Percentiles rank a stretch among this genome's conserved stretches.
phyloP scores from a whole-genome alignment of 2,797 vertebrate genomes.

The Micropoecilia bifurca region DNA sequence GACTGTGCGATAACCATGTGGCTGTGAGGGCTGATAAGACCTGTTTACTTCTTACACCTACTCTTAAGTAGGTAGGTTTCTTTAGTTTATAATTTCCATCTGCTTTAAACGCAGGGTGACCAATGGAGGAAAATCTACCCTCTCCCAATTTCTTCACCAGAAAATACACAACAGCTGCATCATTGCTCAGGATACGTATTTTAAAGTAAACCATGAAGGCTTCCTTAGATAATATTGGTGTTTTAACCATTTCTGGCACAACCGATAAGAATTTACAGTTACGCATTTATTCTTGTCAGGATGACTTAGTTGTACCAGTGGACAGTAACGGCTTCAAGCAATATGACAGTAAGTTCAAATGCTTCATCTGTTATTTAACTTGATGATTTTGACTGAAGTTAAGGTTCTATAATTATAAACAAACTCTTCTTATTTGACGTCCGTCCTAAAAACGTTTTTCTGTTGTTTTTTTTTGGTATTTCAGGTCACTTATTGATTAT shows the following conservation, averaged over 20 bases:
- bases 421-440: neutral
- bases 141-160: slow-evolving; percentile 84
- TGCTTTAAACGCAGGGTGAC: slow-evolving; percentile 82
- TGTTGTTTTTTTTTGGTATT: neutral
- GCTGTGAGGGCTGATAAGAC: slow-evolving; percentile 36
- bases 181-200: slow-evolving; percentile 91
- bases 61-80: neutral
- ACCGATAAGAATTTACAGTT: neutral
- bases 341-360: slow-evolving; percentile 87
- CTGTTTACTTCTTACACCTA: slow-evolving; percentile 10
- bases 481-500: neutral
- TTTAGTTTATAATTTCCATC: neutral
- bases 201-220: slow-evolving; percentile 85
- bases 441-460: neutral
- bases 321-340: slow-evolving; percentile 91
- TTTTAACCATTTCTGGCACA: neutral
- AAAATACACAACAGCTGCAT: slow-evolving; percentile 86
- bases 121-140: slow-evolving; percentile 93
- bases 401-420: neutral
- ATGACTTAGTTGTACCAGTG: slow-evolving; percentile 84
- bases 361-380: slow-evolving; percentile 4
- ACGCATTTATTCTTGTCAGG: slow-evolving; percentile 70
- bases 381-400: neutral
- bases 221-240: neutral
- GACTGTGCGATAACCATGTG: slow-evolving; percentile 38